phyloP scores from a whole-genome alignment of 2,113 vertebrate species.

The Cephalopholis sonnerati region DNA sequence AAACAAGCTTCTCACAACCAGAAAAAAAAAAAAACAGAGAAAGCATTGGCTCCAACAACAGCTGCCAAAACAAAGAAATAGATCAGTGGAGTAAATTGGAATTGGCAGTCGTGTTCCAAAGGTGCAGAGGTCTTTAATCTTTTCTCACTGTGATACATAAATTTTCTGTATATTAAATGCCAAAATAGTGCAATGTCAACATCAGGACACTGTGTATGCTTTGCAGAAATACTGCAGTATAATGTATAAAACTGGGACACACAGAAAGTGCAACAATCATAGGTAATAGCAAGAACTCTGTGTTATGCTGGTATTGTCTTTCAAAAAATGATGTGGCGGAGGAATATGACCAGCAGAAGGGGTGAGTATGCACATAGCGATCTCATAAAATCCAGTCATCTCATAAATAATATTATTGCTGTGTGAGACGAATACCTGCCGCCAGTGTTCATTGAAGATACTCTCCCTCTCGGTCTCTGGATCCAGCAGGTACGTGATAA shows the following conservation, averaged over 20 bases:
- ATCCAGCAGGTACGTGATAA: conserved; percentile 93
- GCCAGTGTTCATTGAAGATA: conserved; percentile 82
- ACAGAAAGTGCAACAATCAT: not conserved
- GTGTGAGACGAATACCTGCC: conserved; percentile 63
- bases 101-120: not conserved
- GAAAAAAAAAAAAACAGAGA: no score
- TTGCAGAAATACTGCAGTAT: not conserved
- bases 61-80: no score
- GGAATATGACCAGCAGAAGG: no score
- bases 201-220: not conserved
- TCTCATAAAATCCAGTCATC: not conserved
- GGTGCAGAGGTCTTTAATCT: not conserved
- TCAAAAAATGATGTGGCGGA: not conserved
- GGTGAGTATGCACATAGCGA: not conserved
- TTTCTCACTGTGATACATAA: not conserved
- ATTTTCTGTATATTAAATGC: not conserved
- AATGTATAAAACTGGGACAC: not conserved
- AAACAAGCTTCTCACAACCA: no score
- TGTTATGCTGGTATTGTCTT: not conserved
- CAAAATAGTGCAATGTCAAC: conserved; percentile 1
- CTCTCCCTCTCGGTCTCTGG: conserved; percentile 63
- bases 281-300: not conserved
- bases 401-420: not conserved
- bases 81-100: not conserved
- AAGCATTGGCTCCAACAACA: no score